Percentiles rank a stretch among this genome's conserved stretches.
Conservation (phyloP, 2,888 invertebrate species). For the Endotricha flammealis region DNA sequence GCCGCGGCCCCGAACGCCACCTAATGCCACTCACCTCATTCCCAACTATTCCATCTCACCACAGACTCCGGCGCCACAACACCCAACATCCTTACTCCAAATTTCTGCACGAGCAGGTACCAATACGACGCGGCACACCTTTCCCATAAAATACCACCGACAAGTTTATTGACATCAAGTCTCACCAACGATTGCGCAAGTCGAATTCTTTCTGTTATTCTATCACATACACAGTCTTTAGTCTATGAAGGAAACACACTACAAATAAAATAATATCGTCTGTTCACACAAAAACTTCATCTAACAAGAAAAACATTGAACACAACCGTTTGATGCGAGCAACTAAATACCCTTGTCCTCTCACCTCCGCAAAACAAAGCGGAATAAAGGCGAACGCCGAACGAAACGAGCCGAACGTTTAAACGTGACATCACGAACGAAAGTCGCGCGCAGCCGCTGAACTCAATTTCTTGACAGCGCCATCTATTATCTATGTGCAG, state of each 20-base stretch:
- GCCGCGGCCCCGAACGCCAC: slow-evolving; percentile 40
- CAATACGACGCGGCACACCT: slow-evolving; percentile 71
- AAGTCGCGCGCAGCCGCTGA: slow-evolving; percentile 31
- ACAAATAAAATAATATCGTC: slow-evolving; percentile 35
- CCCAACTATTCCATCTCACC: slow-evolving; percentile 52
- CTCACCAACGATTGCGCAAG: slow-evolving; percentile 67
- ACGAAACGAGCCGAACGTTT: slow-evolving; percentile 26
- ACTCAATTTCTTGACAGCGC: slow-evolving; percentile 37
- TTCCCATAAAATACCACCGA: slow-evolving; percentile 76
- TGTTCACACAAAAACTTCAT: slow-evolving; percentile 59
- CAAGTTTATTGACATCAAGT: slow-evolving; percentile 77
- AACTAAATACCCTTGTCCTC: slow-evolving; percentile 48
- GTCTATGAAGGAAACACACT: slow-evolving; percentile 48
- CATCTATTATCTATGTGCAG: slow-evolving; percentile 36
- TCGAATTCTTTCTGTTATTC: slow-evolving; percentile 39
- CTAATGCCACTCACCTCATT: slow-evolving; percentile 60
- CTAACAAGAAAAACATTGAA: slow-evolving; percentile 64
- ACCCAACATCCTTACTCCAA: slow-evolving; percentile 47
- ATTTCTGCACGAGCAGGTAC: slow-evolving; percentile 68
- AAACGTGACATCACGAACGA: slow-evolving; percentile 47
- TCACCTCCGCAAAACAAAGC: slow-evolving; percentile 78
- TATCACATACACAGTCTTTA: slow-evolving; percentile 52
- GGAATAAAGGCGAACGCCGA: slow-evolving; percentile 47
- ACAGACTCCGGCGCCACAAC: slow-evolving; percentile 32
- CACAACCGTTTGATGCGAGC: slow-evolving; percentile 44